Evolutionary conservation across 2,888 invertebrate species (phyloP).

Genomic region (Rhagophthalmus giganteus): DNA sequence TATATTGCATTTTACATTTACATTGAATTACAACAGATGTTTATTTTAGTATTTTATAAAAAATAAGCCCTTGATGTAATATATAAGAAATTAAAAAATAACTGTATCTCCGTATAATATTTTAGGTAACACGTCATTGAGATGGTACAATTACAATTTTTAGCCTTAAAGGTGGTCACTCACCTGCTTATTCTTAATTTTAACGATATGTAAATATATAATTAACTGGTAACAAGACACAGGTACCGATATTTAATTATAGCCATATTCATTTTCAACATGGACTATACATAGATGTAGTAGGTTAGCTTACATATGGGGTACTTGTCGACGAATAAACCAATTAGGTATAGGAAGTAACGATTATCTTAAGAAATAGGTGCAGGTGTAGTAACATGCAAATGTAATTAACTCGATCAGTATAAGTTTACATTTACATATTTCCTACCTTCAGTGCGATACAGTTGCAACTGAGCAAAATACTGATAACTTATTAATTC

Average conservation of each 20-base stretch:
- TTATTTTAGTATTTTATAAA: conserved; percentile 18
- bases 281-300: too few relatives aligned
- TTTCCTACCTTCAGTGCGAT: too few relatives aligned
- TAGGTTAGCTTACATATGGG: too few relatives aligned
- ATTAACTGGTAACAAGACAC: conserved; percentile 16
- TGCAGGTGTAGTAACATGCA: too few relatives aligned
- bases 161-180: conserved; percentile 5
- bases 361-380: too few relatives aligned
- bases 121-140: conserved; percentile 1
- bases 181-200: conserved; percentile 15
- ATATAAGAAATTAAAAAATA: conserved; percentile 28
- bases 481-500: too few relatives aligned
- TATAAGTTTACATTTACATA: too few relatives aligned
- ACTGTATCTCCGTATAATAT: conserved; percentile 12
- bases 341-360: too few relatives aligned
- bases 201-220: conserved; percentile 22
- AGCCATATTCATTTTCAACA: too few relatives aligned
- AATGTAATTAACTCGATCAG: too few relatives aligned
- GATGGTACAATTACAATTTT: conserved; percentile 5
- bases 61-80: conserved; percentile 28
- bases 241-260: conserved; percentile 14
- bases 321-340: too few relatives aligned
- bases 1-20: conserved; percentile 13
- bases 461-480: too few relatives aligned
- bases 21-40: conserved; percentile 12